Conservation (phyloP, 2,113 vertebrate species). For the Pachypanchax playfairii region DNA sequence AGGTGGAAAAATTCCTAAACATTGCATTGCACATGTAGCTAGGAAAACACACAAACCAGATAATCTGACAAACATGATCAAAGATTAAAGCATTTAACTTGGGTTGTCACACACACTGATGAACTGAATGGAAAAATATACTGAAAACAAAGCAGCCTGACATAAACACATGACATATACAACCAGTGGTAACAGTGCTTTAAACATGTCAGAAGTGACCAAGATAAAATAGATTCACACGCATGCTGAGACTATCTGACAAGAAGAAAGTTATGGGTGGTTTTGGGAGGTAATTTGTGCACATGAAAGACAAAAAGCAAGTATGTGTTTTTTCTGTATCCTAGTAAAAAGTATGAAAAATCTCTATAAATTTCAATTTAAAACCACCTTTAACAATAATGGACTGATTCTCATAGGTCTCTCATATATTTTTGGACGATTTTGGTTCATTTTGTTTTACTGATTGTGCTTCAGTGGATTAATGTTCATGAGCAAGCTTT, state of each 20-base stretch:
- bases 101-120: slow-evolving; percentile 4
- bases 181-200: slow-evolving; percentile 10
- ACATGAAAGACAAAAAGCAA: background rate
- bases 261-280: background rate
- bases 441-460: no score
- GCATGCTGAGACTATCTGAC: slow-evolving; percentile 4
- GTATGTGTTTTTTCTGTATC: background rate
- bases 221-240: slow-evolving; percentile 3
- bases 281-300: slow-evolving; percentile 10
- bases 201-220: slow-evolving; percentile 39
- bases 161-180: background rate
- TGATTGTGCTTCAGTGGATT: no score
- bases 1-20: slow-evolving; percentile 13
- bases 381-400: no score
- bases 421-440: no score
- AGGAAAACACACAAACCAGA: background rate
- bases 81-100: background rate
- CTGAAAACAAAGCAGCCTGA: background rate
- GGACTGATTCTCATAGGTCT: no score
- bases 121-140: background rate
- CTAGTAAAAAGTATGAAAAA: no score
- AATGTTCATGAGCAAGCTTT: no score
- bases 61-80: slow-evolving; percentile 4
- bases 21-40: background rate
- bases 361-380: no score